phyloP scores from a whole-genome alignment of 2,888 invertebrate genomes.

The Acanthosepion esculentum region DNA sequence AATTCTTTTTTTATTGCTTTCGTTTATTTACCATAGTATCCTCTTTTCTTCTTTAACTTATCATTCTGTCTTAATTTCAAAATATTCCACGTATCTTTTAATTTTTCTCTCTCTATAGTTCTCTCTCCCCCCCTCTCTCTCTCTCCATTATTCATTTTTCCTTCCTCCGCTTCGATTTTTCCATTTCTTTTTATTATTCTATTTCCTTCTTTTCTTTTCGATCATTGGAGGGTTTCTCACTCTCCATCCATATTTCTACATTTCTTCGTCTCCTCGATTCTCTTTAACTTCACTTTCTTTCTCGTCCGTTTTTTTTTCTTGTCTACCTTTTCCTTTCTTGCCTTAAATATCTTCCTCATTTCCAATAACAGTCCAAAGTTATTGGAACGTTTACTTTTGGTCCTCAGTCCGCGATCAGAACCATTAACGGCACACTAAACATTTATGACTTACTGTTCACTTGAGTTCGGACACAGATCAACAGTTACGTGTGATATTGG shows the following conservation, averaged over 20 bases:
- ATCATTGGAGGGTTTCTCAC: too few relatives aligned
- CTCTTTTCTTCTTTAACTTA: too few relatives aligned
- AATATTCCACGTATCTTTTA: background rate
- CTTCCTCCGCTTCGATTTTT: background rate
- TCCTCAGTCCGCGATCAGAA: background rate
- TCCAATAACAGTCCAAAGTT: background rate
- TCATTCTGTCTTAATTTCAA: too few relatives aligned
- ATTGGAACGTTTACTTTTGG: background rate
- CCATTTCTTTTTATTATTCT: background rate
- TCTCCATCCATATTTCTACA: background rate
- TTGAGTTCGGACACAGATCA: background rate
- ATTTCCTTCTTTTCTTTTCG: background rate
- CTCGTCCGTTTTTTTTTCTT: background rate
- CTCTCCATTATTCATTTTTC: background rate
- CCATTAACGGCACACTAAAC: constrained; percentile 4
- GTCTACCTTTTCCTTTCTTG: too few relatives aligned
- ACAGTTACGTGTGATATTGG: background rate
- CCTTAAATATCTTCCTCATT: background rate
- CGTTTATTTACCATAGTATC: too few relatives aligned
- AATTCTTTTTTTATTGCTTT: too few relatives aligned
- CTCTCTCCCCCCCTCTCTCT: background rate
- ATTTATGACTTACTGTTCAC: constrained; percentile 10
- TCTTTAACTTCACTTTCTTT: background rate
- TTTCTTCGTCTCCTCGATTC: background rate
- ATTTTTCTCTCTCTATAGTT: background rate